Evolutionary conservation across 30 jellyfish, hydroid and myxozoan genomes (phyloP).

Genomic region (Catostylus mosaicus): DNA sequence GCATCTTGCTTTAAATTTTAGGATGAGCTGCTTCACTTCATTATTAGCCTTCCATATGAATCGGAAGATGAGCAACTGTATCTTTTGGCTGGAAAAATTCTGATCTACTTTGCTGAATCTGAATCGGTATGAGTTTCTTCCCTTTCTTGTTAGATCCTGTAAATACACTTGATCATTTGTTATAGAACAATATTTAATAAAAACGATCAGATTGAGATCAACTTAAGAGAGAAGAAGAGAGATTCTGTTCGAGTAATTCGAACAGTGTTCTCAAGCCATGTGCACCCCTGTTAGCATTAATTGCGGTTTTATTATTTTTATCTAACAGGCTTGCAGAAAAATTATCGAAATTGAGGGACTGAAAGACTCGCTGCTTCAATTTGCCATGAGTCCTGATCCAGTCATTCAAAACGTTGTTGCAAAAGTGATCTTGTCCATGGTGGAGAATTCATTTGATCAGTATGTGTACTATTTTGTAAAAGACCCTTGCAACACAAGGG

Average conservation of each 20-base stretch:
- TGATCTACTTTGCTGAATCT: slow-evolving; percentile 86
- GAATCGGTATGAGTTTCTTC: slow-evolving; percentile 50
- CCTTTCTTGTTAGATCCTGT: background rate
- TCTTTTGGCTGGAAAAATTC: slow-evolving; percentile 88
- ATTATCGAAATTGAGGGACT: slow-evolving; percentile 75
- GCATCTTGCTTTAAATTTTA: too few species aligned
- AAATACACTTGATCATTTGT: too few species aligned
- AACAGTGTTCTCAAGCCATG: too few species aligned
- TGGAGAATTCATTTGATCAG: slow-evolving; percentile 82
- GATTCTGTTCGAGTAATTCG: too few species aligned
- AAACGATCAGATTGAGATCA: too few species aligned
- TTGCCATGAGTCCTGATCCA: slow-evolving; percentile 97
- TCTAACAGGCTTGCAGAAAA: slow-evolving; percentile 70
- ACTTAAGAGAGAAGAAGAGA: too few species aligned
- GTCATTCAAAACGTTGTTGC: slow-evolving; percentile 93
- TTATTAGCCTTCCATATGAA: slow-evolving; percentile 60
- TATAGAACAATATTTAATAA: too few species aligned
- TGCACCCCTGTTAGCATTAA: too few species aligned
- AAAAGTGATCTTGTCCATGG: slow-evolving; percentile 79
- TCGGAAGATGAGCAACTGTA: slow-evolving; percentile 90
- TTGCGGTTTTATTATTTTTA: too few species aligned
- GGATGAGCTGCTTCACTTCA: slow-evolving; percentile 83
- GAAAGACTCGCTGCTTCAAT: slow-evolving; percentile 87
- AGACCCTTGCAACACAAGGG: too few species aligned
- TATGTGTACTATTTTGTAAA: slow-evolving; percentile 13